phyloP scores from a whole-genome alignment of 2,113 vertebrate species.

The Puma concolor region DNA sequence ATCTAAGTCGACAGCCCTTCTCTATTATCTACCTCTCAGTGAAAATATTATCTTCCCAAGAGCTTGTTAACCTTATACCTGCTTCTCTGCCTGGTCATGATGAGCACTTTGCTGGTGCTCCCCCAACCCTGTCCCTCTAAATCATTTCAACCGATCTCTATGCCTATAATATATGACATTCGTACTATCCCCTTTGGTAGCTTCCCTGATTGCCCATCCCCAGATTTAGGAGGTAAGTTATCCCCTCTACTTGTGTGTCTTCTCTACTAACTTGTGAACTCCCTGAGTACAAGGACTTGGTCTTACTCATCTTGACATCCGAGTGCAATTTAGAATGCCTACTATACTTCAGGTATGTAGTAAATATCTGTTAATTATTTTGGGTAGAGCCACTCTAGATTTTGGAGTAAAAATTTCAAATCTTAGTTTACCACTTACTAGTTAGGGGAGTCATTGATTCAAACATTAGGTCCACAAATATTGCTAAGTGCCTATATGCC shows the following conservation, averaged over 20 bases:
- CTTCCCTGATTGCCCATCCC: background rate
- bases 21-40: background rate
- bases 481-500: background rate
- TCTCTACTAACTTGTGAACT: background rate
- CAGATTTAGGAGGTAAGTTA: background rate
- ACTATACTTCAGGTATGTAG: background rate
- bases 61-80: background rate
- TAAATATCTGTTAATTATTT: background rate
- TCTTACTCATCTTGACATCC: background rate
- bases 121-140: background rate
- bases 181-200: background rate
- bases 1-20: background rate
- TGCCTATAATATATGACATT: background rate
- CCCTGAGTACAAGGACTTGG: background rate
- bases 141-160: background rate
- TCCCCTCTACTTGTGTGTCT: background rate
- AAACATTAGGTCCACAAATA: background rate
- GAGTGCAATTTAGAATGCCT: background rate
- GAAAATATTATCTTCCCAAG: background rate
- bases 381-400: background rate
- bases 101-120: background rate
- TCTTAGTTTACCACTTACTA: background rate
- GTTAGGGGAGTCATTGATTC: background rate
- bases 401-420: background rate
- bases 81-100: background rate